Base-by-base conservation (phyloP, 2,113 vertebrate species). In the Plestiodon gilberti region DNA sequence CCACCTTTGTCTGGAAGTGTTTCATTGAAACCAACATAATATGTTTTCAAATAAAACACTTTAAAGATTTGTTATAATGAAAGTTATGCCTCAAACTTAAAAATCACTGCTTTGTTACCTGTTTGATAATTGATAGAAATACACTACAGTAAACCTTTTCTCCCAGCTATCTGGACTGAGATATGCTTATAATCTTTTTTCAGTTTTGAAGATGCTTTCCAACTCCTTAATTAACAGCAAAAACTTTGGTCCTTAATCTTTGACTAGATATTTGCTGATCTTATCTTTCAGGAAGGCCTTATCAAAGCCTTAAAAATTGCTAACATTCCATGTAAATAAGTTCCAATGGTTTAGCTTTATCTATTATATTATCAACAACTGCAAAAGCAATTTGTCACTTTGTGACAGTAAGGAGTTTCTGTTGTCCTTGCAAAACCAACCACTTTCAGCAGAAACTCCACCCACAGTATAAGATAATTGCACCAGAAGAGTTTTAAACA, bases 321-420 rank as follows among this genome's bases (percentile, higher is more conserved):
- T 9, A 6, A 17, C 55, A 57, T 25, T 80, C 28, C 78, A 86
- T 57, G 3, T 20, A 81, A 89, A 70, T 67, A 14, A 77, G 88
- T 90, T 83, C 18, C 20, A 84, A 14, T 10, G 73, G 55, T 8
- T 57, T 52, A 43, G 83, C 71, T 83, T 88, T 86, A 75, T 52
- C 75, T 92, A n/a, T 4, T 59, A 62, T 78, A 81, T 89, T 82
- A 89, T 62, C 78, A 85, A 7, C 33, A 85, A 33, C 33, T 82
- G 7, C 18, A 14, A 15, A 61, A 59, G 13, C 23, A 59, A 71
- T 18, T 10, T n/a, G 8, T 22, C 65, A 18, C 15, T 52, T 48
- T 48, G 25, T 15, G n/a, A 3, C n/a, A 52, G 7, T 55, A 23
- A n/a, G 5, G 28, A 10, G 1, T 52, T 77, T 57, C n/a, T 55